A percentile compares a stretch with the other conserved stretches of the same genome.
phyloP scores from a whole-genome alignment of 1,140 invertebrate species.

The Chrysomallon squamiferum region DNA sequence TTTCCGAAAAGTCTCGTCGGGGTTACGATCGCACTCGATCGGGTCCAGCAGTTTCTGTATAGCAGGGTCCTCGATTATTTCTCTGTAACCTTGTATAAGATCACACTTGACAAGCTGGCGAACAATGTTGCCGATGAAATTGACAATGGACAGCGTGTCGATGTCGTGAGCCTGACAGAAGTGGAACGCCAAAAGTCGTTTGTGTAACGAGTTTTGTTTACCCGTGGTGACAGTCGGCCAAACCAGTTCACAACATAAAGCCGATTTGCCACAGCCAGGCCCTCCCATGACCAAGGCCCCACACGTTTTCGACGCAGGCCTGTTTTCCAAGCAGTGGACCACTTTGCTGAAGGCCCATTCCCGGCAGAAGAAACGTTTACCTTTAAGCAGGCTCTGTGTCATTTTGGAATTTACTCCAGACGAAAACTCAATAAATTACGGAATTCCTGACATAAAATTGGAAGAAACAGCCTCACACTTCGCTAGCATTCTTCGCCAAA shows the following conservation, averaged over 20 bases:
- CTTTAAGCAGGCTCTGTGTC: slow-evolving; percentile 50
- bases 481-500: not conserved
- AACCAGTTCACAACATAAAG: slow-evolving; percentile 83
- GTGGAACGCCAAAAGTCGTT: slow-evolving; percentile 55
- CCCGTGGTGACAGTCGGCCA: slow-evolving; percentile 71
- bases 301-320: slow-evolving; percentile 66
- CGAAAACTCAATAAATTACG: not conserved
- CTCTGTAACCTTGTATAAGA: slow-evolving; percentile 71
- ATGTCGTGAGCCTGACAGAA: slow-evolving; percentile 67
- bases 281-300: slow-evolving; percentile 86
- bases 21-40: slow-evolving; percentile 65
- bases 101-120: slow-evolving; percentile 75
- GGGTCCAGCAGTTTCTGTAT: slow-evolving; percentile 43
- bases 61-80: slow-evolving; percentile 37
- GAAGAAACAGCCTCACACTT: not conserved
- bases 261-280: slow-evolving; percentile 82
- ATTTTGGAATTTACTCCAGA: slow-evolving; percentile 23
- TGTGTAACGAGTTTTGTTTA: slow-evolving; percentile 48
- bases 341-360: slow-evolving; percentile 96
- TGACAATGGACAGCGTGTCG: slow-evolving; percentile 75
- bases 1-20: slow-evolving; percentile 89
- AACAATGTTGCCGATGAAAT: slow-evolving; percentile 84
- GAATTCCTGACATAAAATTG: not conserved
- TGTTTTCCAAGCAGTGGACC: slow-evolving; percentile 82
- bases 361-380: slow-evolving; percentile 73